Conservation (phyloP, 2,797 vertebrate genomes). For the Pseudochromis fuscus region DNA sequence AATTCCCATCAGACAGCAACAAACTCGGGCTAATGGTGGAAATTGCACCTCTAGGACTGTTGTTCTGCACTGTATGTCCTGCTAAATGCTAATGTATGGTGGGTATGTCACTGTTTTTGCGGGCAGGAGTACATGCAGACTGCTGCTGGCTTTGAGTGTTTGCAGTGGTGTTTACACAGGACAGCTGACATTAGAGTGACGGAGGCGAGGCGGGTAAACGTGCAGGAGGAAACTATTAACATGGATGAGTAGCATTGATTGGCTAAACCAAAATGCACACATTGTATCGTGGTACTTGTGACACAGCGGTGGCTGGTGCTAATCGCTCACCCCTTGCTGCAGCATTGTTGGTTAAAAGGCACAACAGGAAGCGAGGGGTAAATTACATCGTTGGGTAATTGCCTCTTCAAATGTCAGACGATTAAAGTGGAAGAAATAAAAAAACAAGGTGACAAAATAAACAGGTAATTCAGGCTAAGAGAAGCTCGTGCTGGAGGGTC, state of each 20-base stretch:
- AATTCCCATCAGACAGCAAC: conserved; percentile 23
- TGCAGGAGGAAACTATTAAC: conserved; percentile 21
- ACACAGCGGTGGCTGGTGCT: neutral
- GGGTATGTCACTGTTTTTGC: neutral
- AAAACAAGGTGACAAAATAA: neutral
- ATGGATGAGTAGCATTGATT: conserved; percentile 45
- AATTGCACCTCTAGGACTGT: conserved; percentile 4
- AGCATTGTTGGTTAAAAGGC: conserved; percentile 23
- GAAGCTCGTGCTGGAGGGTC: neutral
- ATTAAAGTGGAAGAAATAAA: conserved; percentile 19
- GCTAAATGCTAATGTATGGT: too few species aligned
- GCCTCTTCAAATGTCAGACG: conserved; percentile 47
- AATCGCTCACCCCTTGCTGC: conserved; percentile 2
- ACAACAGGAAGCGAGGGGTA: conserved; percentile 15
- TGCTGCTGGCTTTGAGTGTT: neutral
- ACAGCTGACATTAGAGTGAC: neutral
- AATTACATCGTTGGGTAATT: conserved; percentile 32
- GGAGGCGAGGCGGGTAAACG: conserved; percentile 4
- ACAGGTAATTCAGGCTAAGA: neutral
- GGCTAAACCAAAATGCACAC: conserved; percentile 16
- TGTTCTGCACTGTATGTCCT: neutral
- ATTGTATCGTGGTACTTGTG: conserved; percentile 31
- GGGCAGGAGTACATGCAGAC: neutral
- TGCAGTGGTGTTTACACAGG: conserved; percentile 9
- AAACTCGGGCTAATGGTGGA: conserved; percentile 7